Conservation (phyloP, 2,888 invertebrate species). For the Brenthis ino region DNA sequence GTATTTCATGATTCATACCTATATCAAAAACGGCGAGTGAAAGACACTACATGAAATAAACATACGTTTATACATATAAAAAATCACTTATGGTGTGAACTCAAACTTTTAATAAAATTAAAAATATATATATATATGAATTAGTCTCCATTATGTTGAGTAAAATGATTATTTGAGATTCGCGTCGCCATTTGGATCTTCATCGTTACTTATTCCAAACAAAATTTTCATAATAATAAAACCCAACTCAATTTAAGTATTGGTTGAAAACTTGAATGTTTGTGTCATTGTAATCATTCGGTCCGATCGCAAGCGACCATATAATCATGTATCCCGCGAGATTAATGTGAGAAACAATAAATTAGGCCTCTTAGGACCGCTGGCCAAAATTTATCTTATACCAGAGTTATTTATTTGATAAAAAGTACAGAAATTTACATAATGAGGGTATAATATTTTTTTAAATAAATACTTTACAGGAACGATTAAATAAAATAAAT, state of each 20-base stretch:
- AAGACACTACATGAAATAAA: too few relatives aligned
- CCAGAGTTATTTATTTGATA: conserved; percentile 1
- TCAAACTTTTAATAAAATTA: too few relatives aligned
- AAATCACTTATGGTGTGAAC: too few relatives aligned
- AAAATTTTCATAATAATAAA: not conserved
- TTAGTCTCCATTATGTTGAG: not conserved
- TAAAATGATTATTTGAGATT: not conserved
- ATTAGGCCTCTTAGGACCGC: conserved; percentile 21
- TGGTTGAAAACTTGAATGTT: conserved; percentile 17
- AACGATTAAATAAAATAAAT: too few relatives aligned
- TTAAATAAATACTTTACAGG: too few relatives aligned
- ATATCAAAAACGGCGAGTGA: too few relatives aligned
- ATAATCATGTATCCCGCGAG: conserved; percentile 26
- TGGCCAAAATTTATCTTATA: conserved; percentile 24
- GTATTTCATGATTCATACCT: too few relatives aligned
- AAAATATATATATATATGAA: too few relatives aligned
- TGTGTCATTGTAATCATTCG: conserved; percentile 29
- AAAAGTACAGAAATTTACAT: not conserved
- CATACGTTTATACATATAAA: too few relatives aligned
- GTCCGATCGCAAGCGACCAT: conserved; percentile 7
- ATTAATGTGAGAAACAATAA: conserved; percentile 39
- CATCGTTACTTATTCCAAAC: not conserved
- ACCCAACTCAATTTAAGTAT: conserved; percentile 16
- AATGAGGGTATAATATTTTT: not conserved
- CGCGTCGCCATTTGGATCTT: not conserved